Percentiles rank a stretch among this genome's conserved stretches.
Conservation (phyloP, 2,113 vertebrate species). For the Otis tarda region DNA sequence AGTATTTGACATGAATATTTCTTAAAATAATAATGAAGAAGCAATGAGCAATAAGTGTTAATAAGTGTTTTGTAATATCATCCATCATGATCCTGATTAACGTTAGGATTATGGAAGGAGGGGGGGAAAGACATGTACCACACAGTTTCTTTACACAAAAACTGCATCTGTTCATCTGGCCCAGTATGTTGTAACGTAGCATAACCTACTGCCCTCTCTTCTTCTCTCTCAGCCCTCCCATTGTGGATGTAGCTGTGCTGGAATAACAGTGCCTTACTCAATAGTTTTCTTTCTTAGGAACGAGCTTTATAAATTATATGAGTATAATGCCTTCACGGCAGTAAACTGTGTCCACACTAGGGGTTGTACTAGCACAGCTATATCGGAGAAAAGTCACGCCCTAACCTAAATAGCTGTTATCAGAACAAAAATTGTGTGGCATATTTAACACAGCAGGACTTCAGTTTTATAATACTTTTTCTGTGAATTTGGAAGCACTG, state of each 20-base stretch:
- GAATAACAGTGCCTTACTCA: background rate
- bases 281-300: background rate
- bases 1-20: background rate
- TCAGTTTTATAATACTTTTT: constrained; percentile 26
- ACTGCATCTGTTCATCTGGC: constrained; percentile 12
- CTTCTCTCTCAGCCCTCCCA: background rate
- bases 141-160: background rate
- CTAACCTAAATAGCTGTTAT: constrained; percentile 52
- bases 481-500: background rate
- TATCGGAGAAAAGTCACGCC: constrained; percentile 43
- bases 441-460: constrained; percentile 30
- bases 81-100: background rate
- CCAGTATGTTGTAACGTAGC: background rate
- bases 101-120: background rate
- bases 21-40: background rate
- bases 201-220: constrained; percentile 33
- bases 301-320: background rate
- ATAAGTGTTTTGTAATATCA: background rate
- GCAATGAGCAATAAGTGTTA: background rate
- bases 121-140: background rate
- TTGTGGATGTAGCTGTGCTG: background rate
- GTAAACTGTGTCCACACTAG: constrained; percentile 62
- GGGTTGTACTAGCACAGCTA: constrained; percentile 67
- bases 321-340: constrained; percentile 6
- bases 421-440: constrained; percentile 31